Evolutionary conservation across 2,888 invertebrate genomes (phyloP).

Genomic region (Lagria hirta): DNA sequence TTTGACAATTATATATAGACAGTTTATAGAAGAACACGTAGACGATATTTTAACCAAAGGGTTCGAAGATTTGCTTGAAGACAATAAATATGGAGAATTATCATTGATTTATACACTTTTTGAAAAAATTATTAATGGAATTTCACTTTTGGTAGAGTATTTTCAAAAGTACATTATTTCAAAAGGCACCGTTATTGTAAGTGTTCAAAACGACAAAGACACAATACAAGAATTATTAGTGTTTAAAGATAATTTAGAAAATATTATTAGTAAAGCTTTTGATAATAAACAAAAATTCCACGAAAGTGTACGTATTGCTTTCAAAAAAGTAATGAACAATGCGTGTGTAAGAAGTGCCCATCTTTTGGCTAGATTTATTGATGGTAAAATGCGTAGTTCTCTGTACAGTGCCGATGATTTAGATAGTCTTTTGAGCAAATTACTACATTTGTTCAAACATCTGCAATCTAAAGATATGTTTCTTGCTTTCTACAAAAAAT

Average conservation of each 20-base stretch:
- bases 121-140: constrained; percentile 83
- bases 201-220: constrained; percentile 87
- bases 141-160: constrained; percentile 77
- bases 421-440: constrained; percentile 90
- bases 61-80: constrained; percentile 81
- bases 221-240: constrained; percentile 94
- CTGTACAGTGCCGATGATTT: constrained; percentile 95
- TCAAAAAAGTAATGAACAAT: constrained; percentile 95
- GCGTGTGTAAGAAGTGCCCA: constrained; percentile 96
- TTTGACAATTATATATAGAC: constrained; percentile 84
- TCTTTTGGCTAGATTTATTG: constrained; percentile 96
- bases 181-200: constrained; percentile 89
- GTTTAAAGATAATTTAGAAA: constrained; percentile 95
- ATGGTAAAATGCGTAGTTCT: constrained; percentile 89
- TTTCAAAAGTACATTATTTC: constrained; percentile 93
- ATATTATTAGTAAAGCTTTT: constrained; percentile 85
- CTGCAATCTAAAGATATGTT: constrained; percentile 99
- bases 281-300: constrained; percentile 79
- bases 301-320: constrained; percentile 90
- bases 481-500: constrained; percentile 98
- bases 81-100: constrained; percentile 80
- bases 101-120: constrained; percentile 85
- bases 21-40: constrained; percentile 86
- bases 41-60: constrained; percentile 85
- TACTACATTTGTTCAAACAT: constrained; percentile 96